Base-by-base conservation (phyloP, 2,113 vertebrate genomes). In the Acanthochromis polyacanthus region DNA sequence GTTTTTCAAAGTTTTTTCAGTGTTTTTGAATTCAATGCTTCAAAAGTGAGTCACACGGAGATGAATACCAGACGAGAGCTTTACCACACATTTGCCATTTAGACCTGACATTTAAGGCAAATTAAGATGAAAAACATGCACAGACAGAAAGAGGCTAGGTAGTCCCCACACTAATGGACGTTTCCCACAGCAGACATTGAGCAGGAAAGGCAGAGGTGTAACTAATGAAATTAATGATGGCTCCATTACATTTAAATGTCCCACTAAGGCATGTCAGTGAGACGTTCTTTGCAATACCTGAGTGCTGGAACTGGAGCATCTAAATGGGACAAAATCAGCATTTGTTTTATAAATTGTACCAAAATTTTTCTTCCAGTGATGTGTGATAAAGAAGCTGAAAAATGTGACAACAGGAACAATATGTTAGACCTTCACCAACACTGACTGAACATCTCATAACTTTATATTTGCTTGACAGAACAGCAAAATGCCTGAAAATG, bases 171-270 rank as follows among this genome's bases (percentile, higher is more conserved):
- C 20, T 28, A 68, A 30, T 46, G 22, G 22, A 51, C 46, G 6
- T 50, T 56, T 58, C 28, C 53, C 60, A 50, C 61, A 17, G 11
- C 22, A 75, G 52, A 32, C 19, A 51, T 57, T 59, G 51, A 66
- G 10, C 17, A 69, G 17, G 2, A 23, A 70, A 66, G 19, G n/a
- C 61, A 32, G 38, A 71, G 30, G 56, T 74, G 45, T 40, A 2
- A 45, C 50, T 75, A 65, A 68, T 82, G 15, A 67, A 40, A 77
- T 14, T 53, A 72, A 48, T 74, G 38, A 81, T 71, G 40, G 28
- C 70, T 72, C 30, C 25, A 64, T 84, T 66, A 40, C 22, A 53
- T 79, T 73, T 23, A 43, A 68, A 19, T 15, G 17, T 64, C 68
- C 48, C 66, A 59, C 3, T 45, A n/a, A 28, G 56, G 6, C 28